phyloP scores from a whole-genome alignment of 2,888 invertebrate species.

The Pammene aurita region DNA sequence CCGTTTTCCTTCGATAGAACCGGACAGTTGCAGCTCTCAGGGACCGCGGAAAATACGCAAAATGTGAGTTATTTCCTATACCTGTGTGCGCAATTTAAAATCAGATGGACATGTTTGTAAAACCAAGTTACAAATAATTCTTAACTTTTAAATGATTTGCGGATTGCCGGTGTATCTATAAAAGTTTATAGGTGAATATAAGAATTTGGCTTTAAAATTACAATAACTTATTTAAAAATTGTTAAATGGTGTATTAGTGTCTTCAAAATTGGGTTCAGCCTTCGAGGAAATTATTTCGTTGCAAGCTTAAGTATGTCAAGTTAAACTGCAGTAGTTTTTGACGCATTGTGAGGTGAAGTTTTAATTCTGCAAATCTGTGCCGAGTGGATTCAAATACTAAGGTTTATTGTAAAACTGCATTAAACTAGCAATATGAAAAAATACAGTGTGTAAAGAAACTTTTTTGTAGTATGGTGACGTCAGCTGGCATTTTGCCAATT shows the following conservation, averaged over 20 bases:
- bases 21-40: slow-evolving; percentile 12
- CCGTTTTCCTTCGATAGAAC: slow-evolving; percentile 7
- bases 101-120: neutral
- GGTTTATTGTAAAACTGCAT: neutral
- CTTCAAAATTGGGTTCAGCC: neutral
- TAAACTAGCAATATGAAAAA: neutral
- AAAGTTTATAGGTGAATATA: slow-evolving; percentile 9
- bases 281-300: slow-evolving; percentile 2
- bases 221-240: neutral
- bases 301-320: slow-evolving; percentile 26
- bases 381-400: neutral
- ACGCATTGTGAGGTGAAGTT: slow-evolving; percentile 28
- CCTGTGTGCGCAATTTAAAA: neutral
- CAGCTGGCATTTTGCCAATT: slow-evolving; percentile 55
- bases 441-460: slow-evolving; percentile 1
- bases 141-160: neutral
- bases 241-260: neutral
- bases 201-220: neutral
- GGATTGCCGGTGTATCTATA: neutral
- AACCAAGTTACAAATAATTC: neutral
- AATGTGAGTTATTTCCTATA: slow-evolving; percentile 29
- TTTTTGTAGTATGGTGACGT: slow-evolving; percentile 45
- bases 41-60: slow-evolving; percentile 10
- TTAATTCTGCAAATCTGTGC: neutral
- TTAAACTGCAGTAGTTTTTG: slow-evolving; percentile 30